Evolutionary conservation across 1,140 invertebrate species (phyloP), one percentile per base, ranked within the genome.

Genomic region (Onthophagus taurus): DNA sequence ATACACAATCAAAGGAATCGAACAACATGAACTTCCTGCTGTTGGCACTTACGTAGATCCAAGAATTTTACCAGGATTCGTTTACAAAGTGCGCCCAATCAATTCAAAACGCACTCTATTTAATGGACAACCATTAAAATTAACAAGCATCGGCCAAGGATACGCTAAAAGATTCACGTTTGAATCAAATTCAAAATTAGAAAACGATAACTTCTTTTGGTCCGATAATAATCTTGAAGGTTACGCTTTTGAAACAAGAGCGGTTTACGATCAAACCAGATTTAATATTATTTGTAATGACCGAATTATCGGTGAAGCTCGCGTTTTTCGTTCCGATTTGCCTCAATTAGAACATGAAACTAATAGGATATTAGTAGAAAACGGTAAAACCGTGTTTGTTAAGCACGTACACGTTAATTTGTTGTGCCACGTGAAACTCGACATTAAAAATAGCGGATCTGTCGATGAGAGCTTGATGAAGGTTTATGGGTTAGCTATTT

Each of bases 161-260:
- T 87, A 86, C 55, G 82, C 80, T 5, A 84, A 85, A 48, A 68
- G 82, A 18, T 66, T 87, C 14, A 84, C 80, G 5, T 86, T 87
- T 62, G 69, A 76, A 50, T 75, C 80, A 0, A 73, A 81, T 31
- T 74, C 70, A 23, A 61, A 77, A 12, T 78, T 83, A 49, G 63
- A 71, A 16, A 75, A 78, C 43, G 72, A 76, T 49, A 80, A 81
- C 58, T 80, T 72, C 55, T 80, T 87, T 56, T 86, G 81, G 81
- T 83, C 80, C 9, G 83, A 87, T 62, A 82, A 76, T 30, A 73
- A 80, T 55, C 72, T 78, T 1, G 77, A 81, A 49, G 83, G 83
- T 18, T 69, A 77, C 44, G 83, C 78, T 13, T 77, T 85, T 55
- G 75, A 78, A 51, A 67, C 78, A 0, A 67, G 76, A 16, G 80